These are phyloP conservation scores for Rhyacichthys aspro DNA, from an alignment of 2,797 vertebrate genomes.

Conservation along the genomic window DNA sequence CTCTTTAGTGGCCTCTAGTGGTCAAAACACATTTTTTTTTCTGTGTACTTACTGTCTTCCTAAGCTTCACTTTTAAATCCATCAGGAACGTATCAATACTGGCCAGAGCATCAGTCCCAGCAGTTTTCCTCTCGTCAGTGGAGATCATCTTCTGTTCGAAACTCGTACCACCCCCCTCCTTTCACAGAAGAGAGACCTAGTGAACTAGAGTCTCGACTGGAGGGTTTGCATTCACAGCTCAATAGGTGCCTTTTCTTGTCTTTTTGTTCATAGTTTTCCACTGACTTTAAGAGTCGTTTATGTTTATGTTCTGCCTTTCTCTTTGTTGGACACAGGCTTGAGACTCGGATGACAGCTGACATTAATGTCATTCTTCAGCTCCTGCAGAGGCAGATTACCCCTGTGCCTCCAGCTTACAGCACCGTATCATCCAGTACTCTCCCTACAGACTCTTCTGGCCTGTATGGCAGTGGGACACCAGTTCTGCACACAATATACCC, in stretches of 20 bases:
- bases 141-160: conserved; percentile 79
- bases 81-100: conserved; percentile 80
- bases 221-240: conserved; percentile 90
- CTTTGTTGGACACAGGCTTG: conserved; percentile 80
- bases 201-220: conserved; percentile 88
- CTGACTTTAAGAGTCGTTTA: background rate
- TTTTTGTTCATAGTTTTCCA: background rate
- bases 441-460: conserved; percentile 71
- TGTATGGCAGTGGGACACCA: conserved; percentile 76
- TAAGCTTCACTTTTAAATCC: conserved; percentile 67
- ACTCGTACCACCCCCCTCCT: conserved; percentile 66
- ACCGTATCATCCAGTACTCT: conserved; percentile 79
- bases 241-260: conserved; percentile 80
- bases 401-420: conserved; percentile 87
- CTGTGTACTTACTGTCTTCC: conserved; percentile 40
- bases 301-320: background rate
- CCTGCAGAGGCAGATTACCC: conserved; percentile 88
- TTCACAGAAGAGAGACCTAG: conserved; percentile 75
- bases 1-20: background rate
- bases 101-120: conserved; percentile 78
- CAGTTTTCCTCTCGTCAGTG: conserved; percentile 69
- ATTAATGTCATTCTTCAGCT: conserved; percentile 92
- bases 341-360: conserved; percentile 91
- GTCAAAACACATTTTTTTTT: background rate
- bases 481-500: conserved; percentile 75